Base-by-base conservation (phyloP, 1,140 invertebrate species). In the Tenebrio molitor region DNA sequence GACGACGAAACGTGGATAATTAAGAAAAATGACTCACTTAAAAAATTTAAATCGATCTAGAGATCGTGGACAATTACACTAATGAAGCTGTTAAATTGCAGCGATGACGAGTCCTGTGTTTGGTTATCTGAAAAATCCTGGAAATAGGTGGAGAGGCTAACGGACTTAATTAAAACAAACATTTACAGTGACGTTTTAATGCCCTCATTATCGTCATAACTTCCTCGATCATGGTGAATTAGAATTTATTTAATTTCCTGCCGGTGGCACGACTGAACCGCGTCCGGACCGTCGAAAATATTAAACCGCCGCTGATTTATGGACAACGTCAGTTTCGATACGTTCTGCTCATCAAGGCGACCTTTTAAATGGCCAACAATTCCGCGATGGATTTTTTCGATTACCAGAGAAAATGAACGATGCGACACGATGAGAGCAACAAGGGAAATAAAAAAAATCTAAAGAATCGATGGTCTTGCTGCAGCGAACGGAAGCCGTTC, bases 11-110 rank as follows among this genome's bases (percentile, higher is more conserved):
- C 14, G 15, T 44, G 44, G 50, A 29, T 25, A 29, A 58, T 58
- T 58, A 58, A 58, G 50, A 58, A 58, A 58, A 58, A 58, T 58
- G 50, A 50, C 44, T 50, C 44, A 50, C 14, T 33, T 33, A n/a
- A 50, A 19, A 17, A 17, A 50, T n/a, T 50, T 50, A 50, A 58
- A 58, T 29, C 50, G 19, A 58, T 58, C 29, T 58, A 29, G 21
- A 58, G 50, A 58, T 58, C 15, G 23, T 29, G 7, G 1, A 58
- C 50, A 58, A 58, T 58, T 58, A 58, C 50, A 58, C 50, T 58
- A 58, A 58, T 29, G 50, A 58, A 29, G 21, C 50, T 29, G 3
- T 58, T 58, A 58, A 58, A 58, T 12, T 4, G 4, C 29, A 33
- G 10, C 23, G 21, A 58, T 29, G 21, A 58, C 50, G 21, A 39